These are phyloP conservation scores for Athripsodes cinereus DNA, from an alignment of 2,888 invertebrate genomes.

Conservation along the genomic window DNA sequence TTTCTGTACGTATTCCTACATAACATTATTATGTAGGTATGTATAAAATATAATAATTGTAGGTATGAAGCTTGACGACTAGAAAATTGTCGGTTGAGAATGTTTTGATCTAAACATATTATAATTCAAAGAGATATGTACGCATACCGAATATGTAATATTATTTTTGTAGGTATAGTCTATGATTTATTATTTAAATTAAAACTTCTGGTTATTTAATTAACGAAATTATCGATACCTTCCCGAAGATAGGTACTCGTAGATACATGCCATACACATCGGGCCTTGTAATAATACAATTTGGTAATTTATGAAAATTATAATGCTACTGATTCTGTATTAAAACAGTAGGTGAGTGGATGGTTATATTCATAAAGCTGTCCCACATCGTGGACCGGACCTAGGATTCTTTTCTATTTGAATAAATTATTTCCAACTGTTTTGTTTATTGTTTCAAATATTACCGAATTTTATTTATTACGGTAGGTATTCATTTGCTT, in stretches of 20 bases:
- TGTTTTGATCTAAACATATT: neutral
- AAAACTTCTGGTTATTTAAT: too few species aligned
- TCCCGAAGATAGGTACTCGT: too few species aligned
- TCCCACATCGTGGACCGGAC: neutral
- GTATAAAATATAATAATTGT: neutral
- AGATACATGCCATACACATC: too few species aligned
- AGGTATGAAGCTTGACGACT: too few species aligned
- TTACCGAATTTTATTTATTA: too few species aligned
- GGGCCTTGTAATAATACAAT: neutral
- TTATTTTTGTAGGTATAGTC: too few species aligned
- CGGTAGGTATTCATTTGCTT: too few species aligned
- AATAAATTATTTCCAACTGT: neutral
- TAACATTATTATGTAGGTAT: neutral
- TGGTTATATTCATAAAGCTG: neutral
- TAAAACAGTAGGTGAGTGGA: constrained; percentile 1
- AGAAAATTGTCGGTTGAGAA: too few species aligned
- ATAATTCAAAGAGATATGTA: neutral
- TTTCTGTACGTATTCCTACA: too few species aligned
- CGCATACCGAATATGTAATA: neutral
- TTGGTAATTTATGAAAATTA: constrained; percentile 1
- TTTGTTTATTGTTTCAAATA: constrained; percentile 8
- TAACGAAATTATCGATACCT: too few species aligned
- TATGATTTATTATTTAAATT: neutral
- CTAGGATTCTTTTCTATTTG: neutral
- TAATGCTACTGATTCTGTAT: constrained; percentile 6